These are phyloP conservation scores for Agapetus fuscipes DNA, from an alignment of 2,888 invertebrate genomes.

Conservation along the genomic window DNA sequence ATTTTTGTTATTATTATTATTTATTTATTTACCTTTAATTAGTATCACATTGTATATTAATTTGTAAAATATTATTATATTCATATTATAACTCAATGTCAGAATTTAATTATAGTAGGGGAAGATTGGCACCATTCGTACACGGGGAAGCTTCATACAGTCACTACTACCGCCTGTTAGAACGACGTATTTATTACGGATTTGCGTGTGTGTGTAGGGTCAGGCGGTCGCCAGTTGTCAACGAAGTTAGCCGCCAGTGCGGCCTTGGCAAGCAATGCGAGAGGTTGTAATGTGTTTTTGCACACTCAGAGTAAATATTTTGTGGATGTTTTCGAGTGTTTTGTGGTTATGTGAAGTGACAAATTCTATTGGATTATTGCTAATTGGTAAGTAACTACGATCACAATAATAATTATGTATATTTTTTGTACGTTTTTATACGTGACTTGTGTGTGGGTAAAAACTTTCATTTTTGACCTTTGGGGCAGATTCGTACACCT, in stretches of 20 bases:
- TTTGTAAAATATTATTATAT: too few species aligned
- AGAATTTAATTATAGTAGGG: too few species aligned
- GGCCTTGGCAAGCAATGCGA: neutral
- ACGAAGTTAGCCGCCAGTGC: neutral
- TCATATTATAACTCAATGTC: too few species aligned
- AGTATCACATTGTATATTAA: too few species aligned
- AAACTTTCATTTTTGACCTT: neutral
- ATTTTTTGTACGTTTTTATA: neutral
- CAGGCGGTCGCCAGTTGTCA: neutral
- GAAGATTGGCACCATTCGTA: too few species aligned
- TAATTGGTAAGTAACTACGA: neutral
- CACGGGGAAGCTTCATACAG: slow-evolving; percentile 1
- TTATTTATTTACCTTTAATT: too few species aligned
- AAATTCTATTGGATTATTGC: neutral
- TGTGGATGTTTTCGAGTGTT: neutral
- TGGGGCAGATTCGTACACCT: slow-evolving; percentile 1
- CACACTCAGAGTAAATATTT: neutral
- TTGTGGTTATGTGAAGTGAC: neutral
- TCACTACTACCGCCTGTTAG: neutral
- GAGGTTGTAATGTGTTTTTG: neutral
- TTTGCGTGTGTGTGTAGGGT: neutral
- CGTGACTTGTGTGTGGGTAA: neutral
- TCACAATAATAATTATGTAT: neutral
- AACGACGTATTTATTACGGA: neutral
- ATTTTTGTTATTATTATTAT: too few species aligned